A percentile compares a stretch with the other conserved stretches of the same genome.
These are phyloP conservation scores for Tauraco hartlaubi DNA, from an alignment of 2,797 vertebrate species.

Conservation along the genomic window DNA sequence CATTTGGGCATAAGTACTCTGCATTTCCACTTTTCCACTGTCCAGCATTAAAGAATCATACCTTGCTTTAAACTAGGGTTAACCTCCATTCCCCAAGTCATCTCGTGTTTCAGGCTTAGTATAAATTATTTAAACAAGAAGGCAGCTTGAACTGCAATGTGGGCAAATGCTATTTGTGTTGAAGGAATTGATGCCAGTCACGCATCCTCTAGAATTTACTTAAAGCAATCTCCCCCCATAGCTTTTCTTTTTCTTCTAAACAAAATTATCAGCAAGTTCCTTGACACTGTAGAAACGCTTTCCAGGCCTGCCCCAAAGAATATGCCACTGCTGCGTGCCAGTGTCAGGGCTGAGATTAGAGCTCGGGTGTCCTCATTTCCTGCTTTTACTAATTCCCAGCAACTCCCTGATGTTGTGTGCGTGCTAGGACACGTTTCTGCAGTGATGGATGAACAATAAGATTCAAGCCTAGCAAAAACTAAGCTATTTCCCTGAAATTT, in stretches of 20 bases:
- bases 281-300: neutral
- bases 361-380: neutral
- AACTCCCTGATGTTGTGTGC: neutral
- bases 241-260: neutral
- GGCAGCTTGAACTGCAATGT: neutral
- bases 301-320: neutral
- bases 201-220: neutral
- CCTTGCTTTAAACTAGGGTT: neutral
- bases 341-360: neutral
- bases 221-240: neutral
- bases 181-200: neutral
- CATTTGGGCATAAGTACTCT: neutral
- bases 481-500: neutral
- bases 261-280: neutral
- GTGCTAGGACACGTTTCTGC: neutral
- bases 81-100: neutral
- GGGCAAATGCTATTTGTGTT: constrained; percentile 5
- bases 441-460: neutral
- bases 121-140: constrained; percentile 1
- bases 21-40: neutral
- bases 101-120: neutral
- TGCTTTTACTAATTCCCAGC: neutral
- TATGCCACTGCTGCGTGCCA: neutral
- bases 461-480: neutral
- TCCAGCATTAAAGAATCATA: neutral